These are phyloP conservation scores for Cantharis flavilabris DNA, from an alignment of 2,888 invertebrate genomes.

Conservation along the genomic window DNA sequence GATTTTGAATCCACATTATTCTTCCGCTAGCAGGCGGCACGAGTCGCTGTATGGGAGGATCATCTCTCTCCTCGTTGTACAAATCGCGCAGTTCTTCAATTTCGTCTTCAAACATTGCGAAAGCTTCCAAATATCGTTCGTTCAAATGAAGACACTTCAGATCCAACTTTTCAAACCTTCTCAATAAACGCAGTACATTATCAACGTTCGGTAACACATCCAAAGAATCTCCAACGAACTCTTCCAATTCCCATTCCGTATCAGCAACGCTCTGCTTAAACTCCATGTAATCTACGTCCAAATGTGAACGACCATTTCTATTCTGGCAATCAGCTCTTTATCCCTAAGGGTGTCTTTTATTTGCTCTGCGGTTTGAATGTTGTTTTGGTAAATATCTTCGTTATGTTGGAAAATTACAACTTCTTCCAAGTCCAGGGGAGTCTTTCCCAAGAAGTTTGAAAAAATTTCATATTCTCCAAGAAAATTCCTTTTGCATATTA, in stretches of 20 bases:
- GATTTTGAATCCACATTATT: slow-evolving; percentile 82
- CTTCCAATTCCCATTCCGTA: slow-evolving; percentile 73
- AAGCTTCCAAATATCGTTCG: slow-evolving; percentile 73
- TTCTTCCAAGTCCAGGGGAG: slow-evolving; percentile 67
- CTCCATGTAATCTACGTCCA: slow-evolving; percentile 78
- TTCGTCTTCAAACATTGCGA: slow-evolving; percentile 69
- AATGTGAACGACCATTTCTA: slow-evolving; percentile 66
- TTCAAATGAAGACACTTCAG: slow-evolving; percentile 74
- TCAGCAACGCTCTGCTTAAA: slow-evolving; percentile 72
- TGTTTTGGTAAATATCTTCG: slow-evolving; percentile 60
- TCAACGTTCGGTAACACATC: slow-evolving; percentile 51
- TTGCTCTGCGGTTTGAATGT: slow-evolving; percentile 61
- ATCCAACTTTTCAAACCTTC: slow-evolving; percentile 71
- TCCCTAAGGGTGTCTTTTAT: slow-evolving; percentile 65
- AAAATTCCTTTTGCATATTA: slow-evolving; percentile 60
- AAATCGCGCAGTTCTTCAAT: slow-evolving; percentile 72
- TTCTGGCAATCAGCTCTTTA: slow-evolving; percentile 63
- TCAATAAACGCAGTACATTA: slow-evolving; percentile 49
- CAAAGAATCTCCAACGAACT: slow-evolving; percentile 67
- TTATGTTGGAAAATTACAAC: slow-evolving; percentile 66
- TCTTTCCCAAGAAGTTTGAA: slow-evolving; percentile 60
- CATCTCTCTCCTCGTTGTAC: slow-evolving; percentile 77
- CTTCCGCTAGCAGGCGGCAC: slow-evolving; percentile 81
- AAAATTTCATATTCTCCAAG: slow-evolving; percentile 63
- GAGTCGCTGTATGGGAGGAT: slow-evolving; percentile 73